Evolutionary conservation across 2,113 vertebrate species (phyloP).

Genomic region (Vombatus ursinus): DNA sequence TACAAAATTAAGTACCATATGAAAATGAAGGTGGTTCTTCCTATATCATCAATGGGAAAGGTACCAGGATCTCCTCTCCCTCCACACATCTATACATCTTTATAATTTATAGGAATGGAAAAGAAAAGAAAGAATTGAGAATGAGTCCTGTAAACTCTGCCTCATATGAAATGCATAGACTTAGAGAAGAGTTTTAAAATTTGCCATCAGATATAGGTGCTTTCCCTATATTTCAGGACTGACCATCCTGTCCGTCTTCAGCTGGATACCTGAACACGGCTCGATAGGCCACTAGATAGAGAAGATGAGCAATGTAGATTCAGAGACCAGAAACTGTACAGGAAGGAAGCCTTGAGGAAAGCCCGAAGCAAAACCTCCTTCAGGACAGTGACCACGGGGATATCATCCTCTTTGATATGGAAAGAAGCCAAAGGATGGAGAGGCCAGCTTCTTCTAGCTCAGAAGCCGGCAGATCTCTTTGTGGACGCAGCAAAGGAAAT

Average conservation of each 20-base stretch:
- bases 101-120: conserved; percentile 71
- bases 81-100: conserved; percentile 66
- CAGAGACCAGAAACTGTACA: conserved; percentile 67
- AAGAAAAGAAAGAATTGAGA: conserved; percentile 60
- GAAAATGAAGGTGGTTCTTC: conserved; percentile 64
- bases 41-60: conserved; percentile 40
- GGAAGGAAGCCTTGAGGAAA: conserved; percentile 37
- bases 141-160: conserved; percentile 70
- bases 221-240: conserved; percentile 47
- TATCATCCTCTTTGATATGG: conserved; percentile 55
- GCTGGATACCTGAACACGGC: conserved; percentile 79
- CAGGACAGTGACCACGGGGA: conserved; percentile 54
- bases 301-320: conserved; percentile 50
- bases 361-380: conserved; percentile 29
- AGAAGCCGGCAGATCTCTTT: conserved; percentile 95
- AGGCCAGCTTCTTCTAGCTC: conserved; percentile 81
- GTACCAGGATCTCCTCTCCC: conserved; percentile 53
- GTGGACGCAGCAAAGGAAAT: conserved; percentile 95
- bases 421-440: neutral
- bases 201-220: conserved; percentile 56
- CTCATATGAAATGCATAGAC: conserved; percentile 71
- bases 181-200: conserved; percentile 66
- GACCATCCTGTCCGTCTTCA: conserved; percentile 40
- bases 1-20: conserved; percentile 67
- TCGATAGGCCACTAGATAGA: conserved; percentile 69